Percentiles rank a stretch among this genome's conserved stretches.
Evolutionary conservation across 2,888 invertebrate species (phyloP).

Genomic region (Baronia brevicornis): DNA sequence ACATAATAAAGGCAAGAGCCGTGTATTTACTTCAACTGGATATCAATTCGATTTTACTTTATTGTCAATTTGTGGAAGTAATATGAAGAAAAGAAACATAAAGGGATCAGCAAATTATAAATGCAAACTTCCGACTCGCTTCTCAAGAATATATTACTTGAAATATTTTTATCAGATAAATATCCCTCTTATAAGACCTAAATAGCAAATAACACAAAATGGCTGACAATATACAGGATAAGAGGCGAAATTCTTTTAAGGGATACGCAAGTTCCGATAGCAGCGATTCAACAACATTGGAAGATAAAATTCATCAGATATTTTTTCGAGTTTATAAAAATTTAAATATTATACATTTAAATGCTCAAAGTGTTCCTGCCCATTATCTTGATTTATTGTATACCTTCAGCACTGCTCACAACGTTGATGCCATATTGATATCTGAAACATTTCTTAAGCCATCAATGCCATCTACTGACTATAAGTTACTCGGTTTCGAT

Average conservation of each 20-base stretch:
- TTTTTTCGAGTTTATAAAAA: conserved; percentile 2
- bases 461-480: conserved; percentile 4
- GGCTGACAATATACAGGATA: conserved; percentile 3
- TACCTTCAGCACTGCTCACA: conserved; percentile 8
- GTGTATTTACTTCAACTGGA: too few species aligned
- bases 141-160: too few species aligned
- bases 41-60: too few species aligned
- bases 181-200: too few species aligned
- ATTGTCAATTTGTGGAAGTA: too few species aligned
- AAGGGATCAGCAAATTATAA: too few species aligned
- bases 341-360: conserved; percentile 12
- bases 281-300: conserved; percentile 5
- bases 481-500: conserved; percentile 12
- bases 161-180: too few species aligned
- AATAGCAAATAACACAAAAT: conserved; percentile 6
- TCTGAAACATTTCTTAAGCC: conserved; percentile 14
- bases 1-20: too few species aligned
- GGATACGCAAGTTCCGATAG: conserved; percentile 2
- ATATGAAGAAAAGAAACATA: too few species aligned
- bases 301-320: conserved; percentile 8
- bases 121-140: too few species aligned
- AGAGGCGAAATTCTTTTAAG: not conserved
- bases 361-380: conserved; percentile 13
- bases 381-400: conserved; percentile 10
- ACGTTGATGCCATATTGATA: conserved; percentile 12